phyloP scores from a whole-genome alignment of 2,113 vertebrate genomes.

The Mormyrus iriodes region DNA sequence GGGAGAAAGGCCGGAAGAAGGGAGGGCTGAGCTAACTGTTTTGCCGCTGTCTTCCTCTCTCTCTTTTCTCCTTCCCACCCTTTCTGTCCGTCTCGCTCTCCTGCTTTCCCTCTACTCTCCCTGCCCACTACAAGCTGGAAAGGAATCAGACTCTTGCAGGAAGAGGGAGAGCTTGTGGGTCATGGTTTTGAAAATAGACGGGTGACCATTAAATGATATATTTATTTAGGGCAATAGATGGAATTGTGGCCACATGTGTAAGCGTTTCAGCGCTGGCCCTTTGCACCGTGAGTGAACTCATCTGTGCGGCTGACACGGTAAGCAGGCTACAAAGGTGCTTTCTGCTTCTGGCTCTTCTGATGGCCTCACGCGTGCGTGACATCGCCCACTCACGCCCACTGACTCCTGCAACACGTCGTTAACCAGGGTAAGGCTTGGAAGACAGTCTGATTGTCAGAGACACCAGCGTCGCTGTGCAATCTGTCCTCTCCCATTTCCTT shows the following conservation, averaged over 20 bases:
- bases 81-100: conserved; percentile 28
- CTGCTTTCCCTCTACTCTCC: conserved; percentile 8
- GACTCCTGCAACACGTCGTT: background rate
- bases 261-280: conserved; percentile 1
- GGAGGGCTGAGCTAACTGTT: conserved; percentile 42
- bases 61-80: conserved; percentile 40
- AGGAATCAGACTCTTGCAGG: background rate
- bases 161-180: background rate
- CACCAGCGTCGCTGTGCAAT: background rate
- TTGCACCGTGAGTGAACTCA: background rate
- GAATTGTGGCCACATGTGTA: background rate
- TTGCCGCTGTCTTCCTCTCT: conserved; percentile 37
- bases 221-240: background rate
- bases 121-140: background rate
- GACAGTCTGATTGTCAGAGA: background rate
- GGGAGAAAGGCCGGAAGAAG: conserved; percentile 46
- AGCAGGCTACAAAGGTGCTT: conserved; percentile 9
- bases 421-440: conserved; percentile 28
- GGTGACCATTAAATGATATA: background rate
- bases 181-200: background rate
- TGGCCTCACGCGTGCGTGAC: background rate
- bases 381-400: background rate
- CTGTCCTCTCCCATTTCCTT: background rate
- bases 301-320: conserved; percentile 24
- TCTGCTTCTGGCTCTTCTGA: background rate